Evolutionary conservation across 2,113 vertebrate species (phyloP), one percentile per base, ranked within the genome.

Genomic region (Sinocyclocheilus anophthalmus): DNA sequence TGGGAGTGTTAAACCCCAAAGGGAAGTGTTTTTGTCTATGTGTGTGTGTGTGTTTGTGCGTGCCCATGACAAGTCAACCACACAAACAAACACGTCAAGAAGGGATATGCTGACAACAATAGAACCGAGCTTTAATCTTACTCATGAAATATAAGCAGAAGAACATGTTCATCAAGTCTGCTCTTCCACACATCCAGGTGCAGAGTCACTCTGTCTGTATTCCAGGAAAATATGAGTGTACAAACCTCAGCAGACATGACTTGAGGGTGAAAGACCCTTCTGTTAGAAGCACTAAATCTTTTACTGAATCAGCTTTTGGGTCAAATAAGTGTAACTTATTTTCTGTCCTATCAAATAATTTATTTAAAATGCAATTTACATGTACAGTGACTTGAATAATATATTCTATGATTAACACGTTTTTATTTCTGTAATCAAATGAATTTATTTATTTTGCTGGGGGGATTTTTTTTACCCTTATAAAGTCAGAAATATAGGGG

Each of bases 201-300:
- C 76, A 77, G 45, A 90, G 84, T 87, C 67, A 78, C 57, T 91
- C 89, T 87, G 86, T 90, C 69, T 87, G 88, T 90, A 88, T 83
- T 87, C 89, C 88, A 91, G 89, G 92, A 92, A 90, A 93, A 85
- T 89, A 85, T 88, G 87, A 90, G 87, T 88, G 87, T 88, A 91
- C 91, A 89, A 92, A 93, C 90, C 11, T 69, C 88, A 77, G 88
- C 76, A 88, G 72, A 88, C 88, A 84, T 90, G 89, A 90, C 92
- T 91, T 77, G 14, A 86, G 81, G 90, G 76, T 92, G 83, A 93
- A 91, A 90, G 92, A 89, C 91, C 91, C 90, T 91, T 91, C 90
- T 93, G 91, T 94, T 90, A 84, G 88, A 81, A 90, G 75, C 87
- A 88, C 84, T 88, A 90, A 87, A 93, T 86, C 80, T 92, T 91